phyloP scores from a whole-genome alignment of 2,113 vertebrate species.

The Saimiri boliviensis region DNA sequence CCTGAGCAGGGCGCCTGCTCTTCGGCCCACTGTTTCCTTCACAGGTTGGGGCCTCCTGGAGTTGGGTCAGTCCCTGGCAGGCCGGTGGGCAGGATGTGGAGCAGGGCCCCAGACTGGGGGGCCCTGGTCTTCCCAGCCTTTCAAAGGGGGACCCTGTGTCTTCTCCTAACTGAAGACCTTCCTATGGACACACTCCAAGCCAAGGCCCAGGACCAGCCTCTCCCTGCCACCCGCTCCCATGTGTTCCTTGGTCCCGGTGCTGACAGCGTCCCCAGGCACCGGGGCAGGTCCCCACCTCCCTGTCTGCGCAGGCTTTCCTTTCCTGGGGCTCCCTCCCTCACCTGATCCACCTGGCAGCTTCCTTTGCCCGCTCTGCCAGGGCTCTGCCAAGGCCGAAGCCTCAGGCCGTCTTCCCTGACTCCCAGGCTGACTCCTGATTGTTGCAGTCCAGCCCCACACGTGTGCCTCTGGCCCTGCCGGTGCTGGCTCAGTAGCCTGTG shows the following conservation, averaged over 20 bases:
- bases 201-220: neutral
- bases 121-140: no score
- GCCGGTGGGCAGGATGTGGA: neutral
- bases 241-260: no score
- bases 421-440: neutral
- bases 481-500: no score
- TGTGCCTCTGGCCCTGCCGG: no score
- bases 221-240: neutral
- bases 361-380: neutral
- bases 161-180: neutral
- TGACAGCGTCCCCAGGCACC: no score
- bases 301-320: no score
- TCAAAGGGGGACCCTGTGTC: neutral
- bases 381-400: neutral
- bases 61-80: neutral
- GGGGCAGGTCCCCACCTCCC: no score
- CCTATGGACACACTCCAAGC: neutral
- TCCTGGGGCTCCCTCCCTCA: no score
- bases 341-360: no score
- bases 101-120: neutral
- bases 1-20: neutral
- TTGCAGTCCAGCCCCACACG: neutral
- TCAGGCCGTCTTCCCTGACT: neutral
- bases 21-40: neutral
- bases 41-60: accelerated